Evolutionary conservation across 2,113 vertebrate genomes (phyloP).

Genomic region (Siniperca chuatsi): DNA sequence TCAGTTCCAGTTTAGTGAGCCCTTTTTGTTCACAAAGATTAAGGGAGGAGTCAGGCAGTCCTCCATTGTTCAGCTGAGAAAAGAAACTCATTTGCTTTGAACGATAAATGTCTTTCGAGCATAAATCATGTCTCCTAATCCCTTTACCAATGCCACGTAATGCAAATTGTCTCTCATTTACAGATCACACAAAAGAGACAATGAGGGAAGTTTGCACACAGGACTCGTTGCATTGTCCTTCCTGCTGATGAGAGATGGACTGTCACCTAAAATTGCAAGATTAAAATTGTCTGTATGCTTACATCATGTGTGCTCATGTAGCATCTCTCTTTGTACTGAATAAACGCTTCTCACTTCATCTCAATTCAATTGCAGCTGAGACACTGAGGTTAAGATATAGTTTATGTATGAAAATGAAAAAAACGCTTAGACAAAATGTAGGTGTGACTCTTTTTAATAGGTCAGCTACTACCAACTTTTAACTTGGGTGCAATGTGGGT

Average conservation of each 20-base stretch:
- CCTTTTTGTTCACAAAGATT: slow-evolving; percentile 84
- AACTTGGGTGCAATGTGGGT: slow-evolving; percentile 43
- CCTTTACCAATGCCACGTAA: slow-evolving; percentile 84
- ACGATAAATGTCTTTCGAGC: slow-evolving; percentile 85
- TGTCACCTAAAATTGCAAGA: slow-evolving; percentile 52
- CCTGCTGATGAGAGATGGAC: slow-evolving; percentile 41
- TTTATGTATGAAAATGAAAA: slow-evolving; percentile 33
- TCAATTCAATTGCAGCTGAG: not conserved
- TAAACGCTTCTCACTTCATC: slow-evolving; percentile 14
- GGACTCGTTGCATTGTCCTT: slow-evolving; percentile 47
- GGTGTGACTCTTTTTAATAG: slow-evolving; percentile 44
- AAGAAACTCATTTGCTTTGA: slow-evolving; percentile 87
- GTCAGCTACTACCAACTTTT: slow-evolving; percentile 38
- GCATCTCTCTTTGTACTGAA: slow-evolving; percentile 31
- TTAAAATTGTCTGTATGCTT: slow-evolving; percentile 37
- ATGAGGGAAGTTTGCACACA: slow-evolving; percentile 63
- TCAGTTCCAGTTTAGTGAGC: slow-evolving; percentile 80
- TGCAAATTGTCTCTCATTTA: slow-evolving; percentile 84
- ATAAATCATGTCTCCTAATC: slow-evolving; percentile 86
- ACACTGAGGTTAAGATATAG: not conserved
- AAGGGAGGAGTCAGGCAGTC: slow-evolving; percentile 81
- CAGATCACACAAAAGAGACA: slow-evolving; percentile 81
- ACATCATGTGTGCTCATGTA: slow-evolving; percentile 23
- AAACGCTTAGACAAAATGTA: not conserved
- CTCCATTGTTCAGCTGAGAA: slow-evolving; percentile 84